These are phyloP conservation scores for Hafferia zeledoni DNA, from an alignment of 2,797 vertebrate species.

Conservation along the genomic window DNA sequence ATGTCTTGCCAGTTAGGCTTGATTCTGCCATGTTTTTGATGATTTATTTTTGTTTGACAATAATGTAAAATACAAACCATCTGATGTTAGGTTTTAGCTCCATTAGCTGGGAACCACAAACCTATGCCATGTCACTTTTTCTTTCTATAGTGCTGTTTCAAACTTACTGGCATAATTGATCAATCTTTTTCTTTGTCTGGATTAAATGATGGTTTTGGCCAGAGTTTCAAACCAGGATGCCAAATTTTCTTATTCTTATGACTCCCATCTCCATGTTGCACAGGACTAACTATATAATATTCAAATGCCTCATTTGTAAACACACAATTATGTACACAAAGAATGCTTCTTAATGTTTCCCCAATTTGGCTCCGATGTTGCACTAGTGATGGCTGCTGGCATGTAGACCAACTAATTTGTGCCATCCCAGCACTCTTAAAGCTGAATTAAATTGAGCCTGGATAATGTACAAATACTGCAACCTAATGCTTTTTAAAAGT, in stretches of 20 bases:
- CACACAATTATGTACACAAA: constrained; percentile 51
- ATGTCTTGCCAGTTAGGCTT: constrained; percentile 48
- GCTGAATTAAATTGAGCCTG: constrained; percentile 29
- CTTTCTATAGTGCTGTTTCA: constrained; percentile 56
- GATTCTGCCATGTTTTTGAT: constrained; percentile 67
- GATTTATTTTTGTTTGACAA: constrained; percentile 72
- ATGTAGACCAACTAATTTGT: constrained; percentile 1
- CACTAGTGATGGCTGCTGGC: constrained; percentile 36
- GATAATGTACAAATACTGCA: constrained; percentile 31
- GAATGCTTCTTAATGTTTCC: constrained; percentile 34
- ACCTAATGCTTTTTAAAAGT: constrained; percentile 16
- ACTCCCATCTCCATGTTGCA: not conserved
- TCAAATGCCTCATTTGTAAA: constrained; percentile 64
- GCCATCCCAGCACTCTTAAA: constrained; percentile 11
- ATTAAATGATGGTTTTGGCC: constrained; percentile 65
- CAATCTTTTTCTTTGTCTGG: constrained; percentile 50
- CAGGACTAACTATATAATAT: constrained; percentile 43
- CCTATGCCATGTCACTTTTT: constrained; percentile 47
- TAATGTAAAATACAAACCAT: constrained; percentile 55
- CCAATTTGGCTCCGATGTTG: constrained; percentile 33
- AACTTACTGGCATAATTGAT: constrained; percentile 67
- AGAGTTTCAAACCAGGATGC: not conserved
- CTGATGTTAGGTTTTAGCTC: constrained; percentile 33
- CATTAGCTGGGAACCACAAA: constrained; percentile 47
- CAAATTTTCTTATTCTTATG: constrained; percentile 60